A percentile compares a stretch with the other conserved stretches of the same genome.
phyloP scores from a whole-genome alignment of 2,113 vertebrate species.

The Montifringilla adamsi region DNA sequence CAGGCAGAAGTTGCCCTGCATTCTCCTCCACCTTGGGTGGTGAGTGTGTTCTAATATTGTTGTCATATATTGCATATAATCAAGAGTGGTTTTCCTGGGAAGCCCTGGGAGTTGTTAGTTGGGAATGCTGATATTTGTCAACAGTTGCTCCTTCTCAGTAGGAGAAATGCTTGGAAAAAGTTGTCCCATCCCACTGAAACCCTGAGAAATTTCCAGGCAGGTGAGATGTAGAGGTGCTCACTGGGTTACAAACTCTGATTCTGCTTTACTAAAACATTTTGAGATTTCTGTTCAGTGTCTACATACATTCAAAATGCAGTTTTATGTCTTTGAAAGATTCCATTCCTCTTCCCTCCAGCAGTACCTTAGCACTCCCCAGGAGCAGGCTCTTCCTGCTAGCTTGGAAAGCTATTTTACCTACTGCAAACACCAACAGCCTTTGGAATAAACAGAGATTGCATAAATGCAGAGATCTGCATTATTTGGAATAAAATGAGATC shows the following conservation, averaged over 20 bases:
- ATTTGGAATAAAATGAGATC: neutral
- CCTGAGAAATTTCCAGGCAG: neutral
- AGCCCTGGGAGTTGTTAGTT: neutral
- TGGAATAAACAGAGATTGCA: neutral
- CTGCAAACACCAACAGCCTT: neutral
- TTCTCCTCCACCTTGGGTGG: neutral
- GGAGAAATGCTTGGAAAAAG: neutral
- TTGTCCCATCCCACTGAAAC: neutral
- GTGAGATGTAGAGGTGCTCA: neutral
- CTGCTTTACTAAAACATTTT: rapidly evolving
- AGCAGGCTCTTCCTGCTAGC: neutral
- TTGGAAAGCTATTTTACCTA: neutral
- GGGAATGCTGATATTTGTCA: neutral
- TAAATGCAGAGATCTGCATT: no score
- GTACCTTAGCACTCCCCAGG: no score
- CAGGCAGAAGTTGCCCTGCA: neutral
- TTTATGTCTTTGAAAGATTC: neutral
- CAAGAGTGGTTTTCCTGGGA: neutral
- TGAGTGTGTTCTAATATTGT: neutral
- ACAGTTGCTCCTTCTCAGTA: neutral
- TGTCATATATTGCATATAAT: neutral
- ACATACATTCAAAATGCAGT: rapidly evolving
- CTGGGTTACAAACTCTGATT: neutral
- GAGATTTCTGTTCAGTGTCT: neutral
- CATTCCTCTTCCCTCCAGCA: neutral